phyloP scores from a whole-genome alignment of 2,113 vertebrate genomes.

The Eurypyga helias region DNA sequence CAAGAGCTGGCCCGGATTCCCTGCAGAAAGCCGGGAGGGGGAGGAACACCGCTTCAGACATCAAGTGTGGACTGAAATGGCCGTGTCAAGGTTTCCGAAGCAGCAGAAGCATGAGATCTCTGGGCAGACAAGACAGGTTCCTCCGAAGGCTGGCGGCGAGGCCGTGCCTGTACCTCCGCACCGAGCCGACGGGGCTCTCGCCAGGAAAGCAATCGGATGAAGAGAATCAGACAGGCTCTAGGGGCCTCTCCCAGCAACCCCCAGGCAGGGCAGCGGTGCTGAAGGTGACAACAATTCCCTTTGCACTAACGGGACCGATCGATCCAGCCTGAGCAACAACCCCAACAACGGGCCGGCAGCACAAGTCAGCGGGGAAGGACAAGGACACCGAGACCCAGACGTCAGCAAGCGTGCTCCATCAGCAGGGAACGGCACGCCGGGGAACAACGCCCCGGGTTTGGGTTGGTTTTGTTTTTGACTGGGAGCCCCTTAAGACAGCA shows the following conservation, averaged over 20 bases:
- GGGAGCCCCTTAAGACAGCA: conserved; percentile 67
- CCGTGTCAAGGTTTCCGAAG: background rate
- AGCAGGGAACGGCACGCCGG: background rate
- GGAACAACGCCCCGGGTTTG: background rate
- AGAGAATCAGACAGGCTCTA: background rate
- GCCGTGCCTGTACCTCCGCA: background rate
- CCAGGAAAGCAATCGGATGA: background rate
- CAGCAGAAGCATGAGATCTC: background rate
- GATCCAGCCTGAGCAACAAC: background rate
- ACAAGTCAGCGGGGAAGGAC: background rate
- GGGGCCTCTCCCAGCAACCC: background rate
- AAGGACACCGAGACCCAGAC: background rate
- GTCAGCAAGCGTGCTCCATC: background rate
- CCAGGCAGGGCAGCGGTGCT: background rate
- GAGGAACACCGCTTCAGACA: background rate
- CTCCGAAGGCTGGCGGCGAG: accelerated
- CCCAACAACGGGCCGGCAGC: background rate
- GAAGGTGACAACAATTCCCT: background rate
- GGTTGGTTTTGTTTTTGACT: background rate
- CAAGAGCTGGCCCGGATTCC: background rate
- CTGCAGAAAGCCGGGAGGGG: background rate
- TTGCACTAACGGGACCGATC: background rate
- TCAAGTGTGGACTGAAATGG: background rate
- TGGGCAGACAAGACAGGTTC: background rate
- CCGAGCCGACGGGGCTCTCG: accelerated